These are phyloP conservation scores for Tachina grossa DNA, from an alignment of 2,888 invertebrate species.

Conservation along the genomic window DNA sequence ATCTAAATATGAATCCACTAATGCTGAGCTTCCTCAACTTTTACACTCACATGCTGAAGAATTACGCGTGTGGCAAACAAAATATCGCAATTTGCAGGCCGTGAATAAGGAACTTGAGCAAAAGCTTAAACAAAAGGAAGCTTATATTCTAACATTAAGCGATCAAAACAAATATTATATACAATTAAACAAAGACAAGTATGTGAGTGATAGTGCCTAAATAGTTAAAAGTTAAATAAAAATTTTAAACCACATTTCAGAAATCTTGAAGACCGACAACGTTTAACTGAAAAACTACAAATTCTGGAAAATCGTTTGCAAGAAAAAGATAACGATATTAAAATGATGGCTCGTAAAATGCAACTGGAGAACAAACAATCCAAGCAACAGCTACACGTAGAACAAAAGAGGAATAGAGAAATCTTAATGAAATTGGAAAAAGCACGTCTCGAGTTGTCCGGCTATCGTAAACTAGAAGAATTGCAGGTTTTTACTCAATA, in stretches of 20 bases:
- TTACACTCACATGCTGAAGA: conserved; percentile 91
- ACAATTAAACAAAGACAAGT: conserved; percentile 89
- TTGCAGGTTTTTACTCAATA: conserved; percentile 73
- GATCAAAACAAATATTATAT: conserved; percentile 89
- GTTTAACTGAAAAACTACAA: conserved; percentile 86
- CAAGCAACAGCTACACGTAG: conserved; percentile 87
- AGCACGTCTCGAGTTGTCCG: conserved; percentile 78
- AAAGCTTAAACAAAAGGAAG: conserved; percentile 88
- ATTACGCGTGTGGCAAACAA: conserved; percentile 87
- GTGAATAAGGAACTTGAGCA: conserved; percentile 86
- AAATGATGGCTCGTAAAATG: conserved; percentile 87
- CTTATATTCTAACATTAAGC: conserved; percentile 86
- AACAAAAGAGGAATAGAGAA: conserved; percentile 88
- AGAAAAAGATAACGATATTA: conserved; percentile 86
- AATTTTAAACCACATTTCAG: conserved; percentile 77
- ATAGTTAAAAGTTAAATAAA: background rate
- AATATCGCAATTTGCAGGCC: conserved; percentile 87
- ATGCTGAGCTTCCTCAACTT: conserved; percentile 89
- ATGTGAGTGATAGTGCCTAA: conserved; percentile 58
- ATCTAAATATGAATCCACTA: conserved; percentile 89
- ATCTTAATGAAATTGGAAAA: conserved; percentile 87
- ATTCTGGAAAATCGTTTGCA: conserved; percentile 84
- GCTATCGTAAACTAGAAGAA: conserved; percentile 80
- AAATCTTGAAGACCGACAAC: conserved; percentile 89
- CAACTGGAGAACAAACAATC: conserved; percentile 89